Evolutionary conservation across 1,140 invertebrate genomes (phyloP).

Genomic region (Venustaconcha ellipsiformis): DNA sequence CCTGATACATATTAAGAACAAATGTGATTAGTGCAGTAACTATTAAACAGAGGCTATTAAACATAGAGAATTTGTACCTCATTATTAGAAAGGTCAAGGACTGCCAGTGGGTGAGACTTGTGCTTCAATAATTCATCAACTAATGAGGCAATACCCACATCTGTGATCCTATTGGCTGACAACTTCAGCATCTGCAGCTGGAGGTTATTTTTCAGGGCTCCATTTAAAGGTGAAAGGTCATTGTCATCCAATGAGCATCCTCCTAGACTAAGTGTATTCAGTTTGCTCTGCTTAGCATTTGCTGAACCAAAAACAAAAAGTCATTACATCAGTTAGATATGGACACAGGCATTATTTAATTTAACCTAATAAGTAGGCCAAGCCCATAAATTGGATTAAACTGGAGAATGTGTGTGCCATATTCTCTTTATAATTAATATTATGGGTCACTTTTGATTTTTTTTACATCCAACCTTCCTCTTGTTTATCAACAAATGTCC

Average conservation of each 20-base stretch:
- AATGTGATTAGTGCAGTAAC: too few species aligned
- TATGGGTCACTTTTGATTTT: background rate
- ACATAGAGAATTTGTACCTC: constrained; percentile 27
- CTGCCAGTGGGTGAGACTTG: constrained; percentile 46
- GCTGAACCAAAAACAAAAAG: constrained; percentile 18
- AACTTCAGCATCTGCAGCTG: constrained; percentile 57
- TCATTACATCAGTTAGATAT: background rate
- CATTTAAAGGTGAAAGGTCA: constrained; percentile 46
- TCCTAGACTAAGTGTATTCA: constrained; percentile 51
- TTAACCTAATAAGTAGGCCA: background rate
- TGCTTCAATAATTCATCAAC: constrained; percentile 38
- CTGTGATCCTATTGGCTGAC: constrained; percentile 56
- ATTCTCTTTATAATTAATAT: background rate
- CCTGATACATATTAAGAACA: too few species aligned
- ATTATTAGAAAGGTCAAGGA: constrained; percentile 55
- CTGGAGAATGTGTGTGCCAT: background rate
- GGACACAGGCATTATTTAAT: background rate
- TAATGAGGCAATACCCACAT: constrained; percentile 40
- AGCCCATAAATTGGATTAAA: background rate
- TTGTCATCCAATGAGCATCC: constrained; percentile 50
- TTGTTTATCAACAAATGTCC: too few species aligned
- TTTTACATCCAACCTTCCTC: too few species aligned
- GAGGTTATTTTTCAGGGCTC: constrained; percentile 45
- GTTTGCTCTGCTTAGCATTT: constrained; percentile 25
- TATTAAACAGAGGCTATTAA: too few species aligned